Conservation (phyloP, 2,113 vertebrate species). For the Dolichotis patagonum region DNA sequence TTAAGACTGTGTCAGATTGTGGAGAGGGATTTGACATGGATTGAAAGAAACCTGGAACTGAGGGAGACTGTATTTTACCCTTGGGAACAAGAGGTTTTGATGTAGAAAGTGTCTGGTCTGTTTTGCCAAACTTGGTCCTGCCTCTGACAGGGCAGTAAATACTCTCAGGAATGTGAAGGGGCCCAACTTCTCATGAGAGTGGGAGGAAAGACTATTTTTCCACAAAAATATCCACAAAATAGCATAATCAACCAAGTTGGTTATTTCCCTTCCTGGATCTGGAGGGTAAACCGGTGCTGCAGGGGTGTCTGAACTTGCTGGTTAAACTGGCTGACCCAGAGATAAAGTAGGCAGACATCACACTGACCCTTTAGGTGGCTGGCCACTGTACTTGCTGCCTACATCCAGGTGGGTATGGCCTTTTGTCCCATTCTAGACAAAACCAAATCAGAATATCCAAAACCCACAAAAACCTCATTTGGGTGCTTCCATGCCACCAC, state of each 20-base stretch:
- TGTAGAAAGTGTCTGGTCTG: neutral
- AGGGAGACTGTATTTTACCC: slow-evolving; percentile 59
- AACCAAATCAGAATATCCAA: neutral
- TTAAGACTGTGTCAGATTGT: slow-evolving; percentile 57
- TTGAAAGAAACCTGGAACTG: slow-evolving; percentile 59
- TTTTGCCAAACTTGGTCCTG: neutral
- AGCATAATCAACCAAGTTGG: neutral
- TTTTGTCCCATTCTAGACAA: neutral
- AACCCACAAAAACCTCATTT: neutral
- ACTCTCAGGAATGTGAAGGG: neutral
- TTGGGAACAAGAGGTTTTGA: slow-evolving; percentile 8
- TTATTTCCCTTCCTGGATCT: neutral
- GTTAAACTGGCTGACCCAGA: neutral
- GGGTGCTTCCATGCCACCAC: rapidly evolving
- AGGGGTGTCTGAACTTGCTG: neutral
- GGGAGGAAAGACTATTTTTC: neutral
- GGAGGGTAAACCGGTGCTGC: neutral
- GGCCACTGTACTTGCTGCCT: neutral
- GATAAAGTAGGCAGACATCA: neutral
- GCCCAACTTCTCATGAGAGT: neutral
- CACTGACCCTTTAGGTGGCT: neutral
- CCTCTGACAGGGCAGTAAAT: neutral
- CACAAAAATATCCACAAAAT: neutral
- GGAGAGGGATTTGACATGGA: slow-evolving; percentile 56
- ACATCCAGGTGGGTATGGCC: neutral